Percentiles rank a stretch among this genome's conserved stretches.
phyloP scores from a whole-genome alignment of 2,113 vertebrate genomes.

The Scomber japonicus region DNA sequence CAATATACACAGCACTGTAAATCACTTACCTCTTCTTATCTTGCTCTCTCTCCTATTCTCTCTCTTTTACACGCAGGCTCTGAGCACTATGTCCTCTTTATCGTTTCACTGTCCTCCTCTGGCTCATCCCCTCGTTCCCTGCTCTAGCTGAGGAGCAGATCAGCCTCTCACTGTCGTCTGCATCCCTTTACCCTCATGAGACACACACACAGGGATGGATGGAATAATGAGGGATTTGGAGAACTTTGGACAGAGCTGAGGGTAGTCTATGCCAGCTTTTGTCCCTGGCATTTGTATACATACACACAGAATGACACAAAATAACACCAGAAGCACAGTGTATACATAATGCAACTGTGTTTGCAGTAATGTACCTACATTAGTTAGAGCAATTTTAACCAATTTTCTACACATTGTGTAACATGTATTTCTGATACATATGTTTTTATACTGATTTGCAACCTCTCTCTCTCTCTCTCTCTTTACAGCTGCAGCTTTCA shows the following conservation, averaged over 20 bases:
- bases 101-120: constrained; percentile 43
- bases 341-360: constrained; percentile 17
- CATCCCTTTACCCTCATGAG: constrained; percentile 39
- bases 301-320: not conserved
- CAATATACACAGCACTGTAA: constrained; percentile 46
- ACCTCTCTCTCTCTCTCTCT: not conserved
- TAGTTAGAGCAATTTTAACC: not conserved
- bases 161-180: constrained; percentile 33
- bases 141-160: constrained; percentile 50
- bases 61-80: constrained; percentile 39
- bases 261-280: constrained; percentile 20
- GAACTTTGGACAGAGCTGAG: constrained; percentile 27
- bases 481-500: not conserved
- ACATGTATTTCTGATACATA: no score
- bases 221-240: constrained; percentile 47
- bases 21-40: constrained; percentile 57
- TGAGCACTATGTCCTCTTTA: constrained; percentile 50
- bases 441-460: constrained; percentile 5
- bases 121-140: constrained; percentile 41
- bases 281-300: constrained; percentile 5
- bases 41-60: constrained; percentile 17
- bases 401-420: not conserved
- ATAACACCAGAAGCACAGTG: not conserved
- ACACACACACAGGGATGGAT: constrained; percentile 14
- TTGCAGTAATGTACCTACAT: not conserved